Percentiles rank a stretch among this genome's conserved stretches.
These are phyloP conservation scores for Aptenodytes forsteri DNA, from an alignment of 2,113 vertebrate species.

Conservation along the genomic window DNA sequence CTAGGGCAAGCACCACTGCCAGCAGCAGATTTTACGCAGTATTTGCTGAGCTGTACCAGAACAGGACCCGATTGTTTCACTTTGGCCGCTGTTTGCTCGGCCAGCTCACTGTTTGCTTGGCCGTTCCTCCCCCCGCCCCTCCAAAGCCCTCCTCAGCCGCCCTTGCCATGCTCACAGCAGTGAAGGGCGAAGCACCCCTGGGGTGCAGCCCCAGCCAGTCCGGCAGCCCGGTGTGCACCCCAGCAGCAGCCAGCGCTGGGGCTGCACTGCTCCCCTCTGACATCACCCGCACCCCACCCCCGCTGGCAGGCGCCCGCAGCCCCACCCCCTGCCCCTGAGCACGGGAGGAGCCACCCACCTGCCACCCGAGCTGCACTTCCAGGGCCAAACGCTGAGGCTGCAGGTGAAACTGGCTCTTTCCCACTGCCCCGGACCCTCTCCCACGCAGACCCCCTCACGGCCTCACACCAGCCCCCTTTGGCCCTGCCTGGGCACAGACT, in stretches of 20 bases:
- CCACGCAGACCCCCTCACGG: rapidly evolving
- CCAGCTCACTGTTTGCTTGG: slow-evolving; percentile 17
- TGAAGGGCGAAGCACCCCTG: background rate
- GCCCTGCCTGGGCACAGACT: background rate
- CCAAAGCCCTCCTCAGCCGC: background rate
- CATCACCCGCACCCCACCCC: background rate
- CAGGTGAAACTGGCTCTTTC: background rate
- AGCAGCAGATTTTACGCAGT: slow-evolving; percentile 10
- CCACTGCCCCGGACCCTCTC: rapidly evolving
- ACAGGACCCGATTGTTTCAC: background rate
- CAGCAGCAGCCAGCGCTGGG: background rate
- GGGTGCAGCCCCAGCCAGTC: background rate
- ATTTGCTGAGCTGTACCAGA: slow-evolving; percentile 46
- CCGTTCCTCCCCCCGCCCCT: background rate
- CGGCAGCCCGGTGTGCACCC: rapidly evolving
- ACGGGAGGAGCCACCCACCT: background rate
- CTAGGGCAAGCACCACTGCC: background rate
- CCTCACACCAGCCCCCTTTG: background rate
- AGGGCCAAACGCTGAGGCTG: background rate
- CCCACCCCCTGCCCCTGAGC: background rate
- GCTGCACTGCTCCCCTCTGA: background rate
- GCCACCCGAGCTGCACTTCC: background rate
- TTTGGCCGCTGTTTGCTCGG: background rate
- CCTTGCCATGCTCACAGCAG: background rate
- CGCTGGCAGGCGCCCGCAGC: background rate